Evolutionary conservation across 2,888 invertebrate genomes (phyloP).

Genomic region (Orthosia gothica): DNA sequence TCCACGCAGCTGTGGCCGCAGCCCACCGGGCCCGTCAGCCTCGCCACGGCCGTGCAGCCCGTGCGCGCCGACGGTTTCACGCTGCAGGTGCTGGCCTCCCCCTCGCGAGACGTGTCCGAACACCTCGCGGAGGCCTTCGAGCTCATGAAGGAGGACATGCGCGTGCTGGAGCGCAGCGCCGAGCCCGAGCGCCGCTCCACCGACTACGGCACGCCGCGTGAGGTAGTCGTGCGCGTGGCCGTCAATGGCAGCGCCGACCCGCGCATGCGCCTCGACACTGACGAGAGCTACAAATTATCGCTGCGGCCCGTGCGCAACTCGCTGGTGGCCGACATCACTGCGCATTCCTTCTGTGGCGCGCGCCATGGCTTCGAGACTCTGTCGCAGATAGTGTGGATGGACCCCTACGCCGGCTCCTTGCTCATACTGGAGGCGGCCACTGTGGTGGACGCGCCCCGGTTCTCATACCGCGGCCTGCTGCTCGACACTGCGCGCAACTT

Average conservation of each 20-base stretch:
- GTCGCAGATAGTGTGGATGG: slow-evolving; percentile 96
- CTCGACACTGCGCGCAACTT: slow-evolving; percentile 98
- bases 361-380: slow-evolving; percentile 95
- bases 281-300: slow-evolving; percentile 94
- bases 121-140: slow-evolving; percentile 89
- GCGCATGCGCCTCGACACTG: slow-evolving; percentile 93
- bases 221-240: slow-evolving; percentile 88
- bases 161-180: slow-evolving; percentile 85
- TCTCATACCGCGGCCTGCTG: slow-evolving; percentile 96
- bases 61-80: slow-evolving; percentile 91
- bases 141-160: slow-evolving; percentile 89
- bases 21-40: slow-evolving; percentile 94
- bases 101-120: slow-evolving; percentile 80
- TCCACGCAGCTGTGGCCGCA: slow-evolving; percentile 95
- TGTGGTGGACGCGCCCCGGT: slow-evolving; percentile 95
- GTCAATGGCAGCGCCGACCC: slow-evolving; percentile 91
- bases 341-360: slow-evolving; percentile 94
- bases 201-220: slow-evolving; percentile 83
- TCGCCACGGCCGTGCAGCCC: slow-evolving; percentile 93
- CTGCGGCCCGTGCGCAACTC: slow-evolving; percentile 88
- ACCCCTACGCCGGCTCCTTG: slow-evolving; percentile 92
- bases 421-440: slow-evolving; percentile 93
- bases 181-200: slow-evolving; percentile 72
- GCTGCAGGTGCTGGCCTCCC: slow-evolving; percentile 83
- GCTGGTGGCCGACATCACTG: slow-evolving; percentile 92